Evolutionary conservation across 2,888 invertebrate species (phyloP).

Genomic region (Omphaloscelis lunosa): DNA sequence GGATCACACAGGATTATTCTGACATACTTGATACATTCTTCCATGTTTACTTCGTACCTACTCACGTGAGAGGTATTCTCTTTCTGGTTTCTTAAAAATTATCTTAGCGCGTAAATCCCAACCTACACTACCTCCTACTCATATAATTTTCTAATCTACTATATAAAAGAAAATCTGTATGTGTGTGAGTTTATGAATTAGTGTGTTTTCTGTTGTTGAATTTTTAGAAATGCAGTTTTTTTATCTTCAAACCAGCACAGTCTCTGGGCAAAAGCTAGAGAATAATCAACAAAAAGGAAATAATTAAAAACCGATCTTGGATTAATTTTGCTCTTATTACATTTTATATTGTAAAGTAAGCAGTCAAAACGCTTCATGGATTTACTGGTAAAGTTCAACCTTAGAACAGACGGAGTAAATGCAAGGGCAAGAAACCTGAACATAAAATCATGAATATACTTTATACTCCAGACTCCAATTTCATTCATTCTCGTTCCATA

Average conservation of each 20-base stretch:
- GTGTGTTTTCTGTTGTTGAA: no score
- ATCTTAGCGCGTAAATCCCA: neutral
- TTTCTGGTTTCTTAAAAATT: neutral
- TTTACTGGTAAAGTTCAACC: neutral
- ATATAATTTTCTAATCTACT: no score
- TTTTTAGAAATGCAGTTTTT: no score
- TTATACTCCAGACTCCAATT: constrained; percentile 44
- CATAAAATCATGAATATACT: constrained; percentile 30
- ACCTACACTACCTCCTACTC: neutral
- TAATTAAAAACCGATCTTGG: neutral
- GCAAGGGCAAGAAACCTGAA: neutral
- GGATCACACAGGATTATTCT: constrained; percentile 63
- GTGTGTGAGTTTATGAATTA: no score
- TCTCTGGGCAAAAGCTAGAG: no score
- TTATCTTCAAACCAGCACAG: no score
- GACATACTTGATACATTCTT: constrained; percentile 49
- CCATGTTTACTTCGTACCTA: constrained; percentile 37
- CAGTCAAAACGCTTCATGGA: neutral
- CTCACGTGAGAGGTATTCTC: neutral
- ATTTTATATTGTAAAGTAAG: neutral
- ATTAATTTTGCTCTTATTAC: neutral
- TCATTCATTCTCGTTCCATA: constrained; percentile 63
- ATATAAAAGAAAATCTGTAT: neutral
- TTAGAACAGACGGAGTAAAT: neutral
- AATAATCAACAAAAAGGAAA: neutral